phyloP scores from a whole-genome alignment of 2,888 invertebrate genomes.

The Syrista parreyssii region DNA sequence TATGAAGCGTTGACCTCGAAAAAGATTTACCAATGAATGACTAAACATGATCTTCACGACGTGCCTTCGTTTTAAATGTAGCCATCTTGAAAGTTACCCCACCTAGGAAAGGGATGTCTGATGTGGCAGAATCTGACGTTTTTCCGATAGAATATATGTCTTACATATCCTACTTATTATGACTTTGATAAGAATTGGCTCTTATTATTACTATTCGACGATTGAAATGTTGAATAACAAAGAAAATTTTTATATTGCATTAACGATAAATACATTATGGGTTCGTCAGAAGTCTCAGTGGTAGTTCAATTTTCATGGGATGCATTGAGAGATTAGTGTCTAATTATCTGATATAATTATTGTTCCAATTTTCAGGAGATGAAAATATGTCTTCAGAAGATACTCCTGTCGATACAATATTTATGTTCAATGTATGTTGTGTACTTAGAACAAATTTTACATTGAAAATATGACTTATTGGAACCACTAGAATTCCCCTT shows the following conservation, averaged over 20 bases:
- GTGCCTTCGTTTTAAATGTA: constrained; percentile 11
- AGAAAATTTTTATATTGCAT: neutral
- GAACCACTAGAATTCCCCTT: neutral
- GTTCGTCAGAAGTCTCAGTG: neutral
- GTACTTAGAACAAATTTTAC: neutral
- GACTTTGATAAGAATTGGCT: neutral
- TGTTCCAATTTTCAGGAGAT: neutral
- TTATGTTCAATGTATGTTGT: neutral
- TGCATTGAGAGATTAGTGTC: neutral
- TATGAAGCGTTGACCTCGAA: neutral
- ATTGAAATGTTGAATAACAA: neutral
- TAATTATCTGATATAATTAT: neutral
- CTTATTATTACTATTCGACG: neutral
- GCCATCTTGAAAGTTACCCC: constrained; percentile 18
- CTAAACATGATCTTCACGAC: neutral
- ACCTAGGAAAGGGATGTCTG: neutral
- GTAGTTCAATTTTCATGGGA: neutral
- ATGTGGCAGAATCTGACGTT: neutral
- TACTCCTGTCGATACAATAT: neutral
- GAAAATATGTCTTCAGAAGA: neutral
- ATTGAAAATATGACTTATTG: neutral
- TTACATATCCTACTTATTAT: neutral
- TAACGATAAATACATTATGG: neutral
- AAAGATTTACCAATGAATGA: neutral
- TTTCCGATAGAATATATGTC: neutral